Evolutionary conservation across 2,888 invertebrate species (phyloP).

Genomic region (Leptopilina drosophilae): DNA sequence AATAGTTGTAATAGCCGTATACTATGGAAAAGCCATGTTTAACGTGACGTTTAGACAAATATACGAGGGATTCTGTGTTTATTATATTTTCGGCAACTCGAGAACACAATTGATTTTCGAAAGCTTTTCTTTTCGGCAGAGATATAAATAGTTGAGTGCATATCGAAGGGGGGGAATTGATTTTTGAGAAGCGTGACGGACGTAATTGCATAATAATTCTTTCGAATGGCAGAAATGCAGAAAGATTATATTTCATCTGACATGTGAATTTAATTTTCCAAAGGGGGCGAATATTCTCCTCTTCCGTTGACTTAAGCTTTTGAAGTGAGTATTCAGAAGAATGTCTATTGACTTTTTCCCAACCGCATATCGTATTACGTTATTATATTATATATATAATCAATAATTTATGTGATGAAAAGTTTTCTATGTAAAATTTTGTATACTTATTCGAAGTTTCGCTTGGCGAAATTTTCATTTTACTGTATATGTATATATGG

Average conservation of each 20-base stretch:
- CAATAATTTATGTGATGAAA: too few species aligned
- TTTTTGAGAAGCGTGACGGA: slow-evolving; percentile 7
- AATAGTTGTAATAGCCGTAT: slow-evolving; percentile 47
- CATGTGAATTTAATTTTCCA: slow-evolving; percentile 3
- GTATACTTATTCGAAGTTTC: too few species aligned
- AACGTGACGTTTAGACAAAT: slow-evolving; percentile 40
- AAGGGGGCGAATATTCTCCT: not conserved
- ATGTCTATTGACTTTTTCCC: slow-evolving; percentile 12
- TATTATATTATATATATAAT: not conserved
- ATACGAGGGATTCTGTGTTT: slow-evolving; percentile 31
- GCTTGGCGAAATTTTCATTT: too few species aligned
- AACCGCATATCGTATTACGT: not conserved
- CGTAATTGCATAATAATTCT: slow-evolving; percentile 6
- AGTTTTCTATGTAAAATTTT: too few species aligned
- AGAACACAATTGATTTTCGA: slow-evolving; percentile 25
- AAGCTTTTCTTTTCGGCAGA: slow-evolving; percentile 15
- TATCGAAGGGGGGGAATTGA: not conserved
- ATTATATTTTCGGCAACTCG: slow-evolving; percentile 20
- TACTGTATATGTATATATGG: too few species aligned
- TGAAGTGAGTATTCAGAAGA: not conserved
- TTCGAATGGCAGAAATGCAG: not conserved
- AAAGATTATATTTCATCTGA: slow-evolving; percentile 13
- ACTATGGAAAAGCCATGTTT: not conserved
- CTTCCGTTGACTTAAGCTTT: not conserved
- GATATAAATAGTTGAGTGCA: slow-evolving; percentile 2